A percentile compares a stretch with the other conserved stretches of the same genome.
Conservation (phyloP, 1,140 invertebrate genomes). For the Meloidogyne hapla region DNA sequence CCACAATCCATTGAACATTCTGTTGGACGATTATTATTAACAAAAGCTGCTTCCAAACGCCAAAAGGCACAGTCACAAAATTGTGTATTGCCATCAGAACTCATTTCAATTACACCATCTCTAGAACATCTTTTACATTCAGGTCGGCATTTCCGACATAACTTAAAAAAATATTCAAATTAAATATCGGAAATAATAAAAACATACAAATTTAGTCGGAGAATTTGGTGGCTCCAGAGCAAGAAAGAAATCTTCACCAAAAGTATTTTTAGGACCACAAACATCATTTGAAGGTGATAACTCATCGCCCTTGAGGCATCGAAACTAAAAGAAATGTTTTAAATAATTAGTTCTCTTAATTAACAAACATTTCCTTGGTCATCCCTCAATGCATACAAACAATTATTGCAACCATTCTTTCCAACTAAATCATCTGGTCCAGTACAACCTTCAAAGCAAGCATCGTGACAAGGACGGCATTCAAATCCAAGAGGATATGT, state of each 20-base stretch:
- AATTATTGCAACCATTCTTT: constrained; percentile 41
- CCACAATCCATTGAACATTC: constrained; percentile 41
- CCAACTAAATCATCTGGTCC: constrained; percentile 36
- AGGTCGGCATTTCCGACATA: constrained; percentile 43
- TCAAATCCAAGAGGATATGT: constrained; percentile 28
- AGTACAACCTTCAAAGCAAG: constrained; percentile 41
- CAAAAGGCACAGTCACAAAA: constrained; percentile 37
- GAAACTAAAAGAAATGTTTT: constrained; percentile 29
- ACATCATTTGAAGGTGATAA: constrained; percentile 26
- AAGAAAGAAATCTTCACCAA: constrained; percentile 31
- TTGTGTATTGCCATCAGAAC: background rate
- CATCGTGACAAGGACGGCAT: constrained; percentile 32
- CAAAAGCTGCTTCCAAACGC: background rate
- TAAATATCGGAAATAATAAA: constrained; percentile 5
- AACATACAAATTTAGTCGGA: constrained; percentile 39
- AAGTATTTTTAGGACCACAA: constrained; percentile 29
- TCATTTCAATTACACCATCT: constrained; percentile 19
- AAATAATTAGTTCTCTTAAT: background rate
- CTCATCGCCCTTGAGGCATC: constrained; percentile 31
- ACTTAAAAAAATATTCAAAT: constrained; percentile 22
- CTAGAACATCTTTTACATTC: constrained; percentile 36
- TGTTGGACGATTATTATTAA: background rate
- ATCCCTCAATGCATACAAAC: constrained; percentile 38
- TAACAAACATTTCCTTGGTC: constrained; percentile 19
- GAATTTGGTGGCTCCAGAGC: constrained; percentile 7